Conservation (phyloP, 2,888 invertebrate species). For the Panopea generosa region DNA sequence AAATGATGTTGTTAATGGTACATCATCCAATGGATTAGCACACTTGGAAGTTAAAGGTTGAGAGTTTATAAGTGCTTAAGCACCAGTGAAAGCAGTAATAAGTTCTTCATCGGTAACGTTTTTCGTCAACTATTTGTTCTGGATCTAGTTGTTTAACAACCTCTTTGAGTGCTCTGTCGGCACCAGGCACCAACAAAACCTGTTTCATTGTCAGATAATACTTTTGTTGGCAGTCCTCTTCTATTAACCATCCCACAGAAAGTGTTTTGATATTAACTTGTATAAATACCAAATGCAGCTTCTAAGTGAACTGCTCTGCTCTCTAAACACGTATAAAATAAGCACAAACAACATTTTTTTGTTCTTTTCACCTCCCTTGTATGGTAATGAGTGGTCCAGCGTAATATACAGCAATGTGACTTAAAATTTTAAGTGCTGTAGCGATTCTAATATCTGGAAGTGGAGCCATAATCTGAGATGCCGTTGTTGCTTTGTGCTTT, state of each 20-base stretch:
- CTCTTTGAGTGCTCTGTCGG: slow-evolving; percentile 15
- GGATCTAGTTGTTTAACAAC: slow-evolving; percentile 2
- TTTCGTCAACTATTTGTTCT: slow-evolving; percentile 35
- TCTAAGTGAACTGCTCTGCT: slow-evolving; percentile 61
- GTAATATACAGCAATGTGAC: too few species aligned
- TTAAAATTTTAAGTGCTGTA: too few species aligned
- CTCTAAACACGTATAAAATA: slow-evolving; percentile 56
- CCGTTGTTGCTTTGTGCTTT: too few species aligned
- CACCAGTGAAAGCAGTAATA: neutral
- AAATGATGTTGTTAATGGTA: neutral
- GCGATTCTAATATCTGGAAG: too few species aligned
- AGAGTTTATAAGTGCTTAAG: neutral
- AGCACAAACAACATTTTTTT: slow-evolving; percentile 60
- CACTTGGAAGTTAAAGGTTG: neutral
- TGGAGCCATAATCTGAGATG: too few species aligned
- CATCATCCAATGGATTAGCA: neutral
- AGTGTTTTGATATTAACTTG: slow-evolving; percentile 55
- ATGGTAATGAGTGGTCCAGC: slow-evolving; percentile 58
- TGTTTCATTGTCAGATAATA: slow-evolving; percentile 54
- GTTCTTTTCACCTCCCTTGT: slow-evolving; percentile 51
- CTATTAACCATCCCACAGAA: slow-evolving; percentile 45
- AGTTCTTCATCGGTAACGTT: slow-evolving; percentile 6
- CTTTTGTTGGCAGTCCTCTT: slow-evolving; percentile 40
- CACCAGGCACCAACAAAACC: slow-evolving; percentile 57
- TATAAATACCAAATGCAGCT: slow-evolving; percentile 39